Conservation (phyloP, 2,888 invertebrate species). For the Drosophila dives region DNA sequence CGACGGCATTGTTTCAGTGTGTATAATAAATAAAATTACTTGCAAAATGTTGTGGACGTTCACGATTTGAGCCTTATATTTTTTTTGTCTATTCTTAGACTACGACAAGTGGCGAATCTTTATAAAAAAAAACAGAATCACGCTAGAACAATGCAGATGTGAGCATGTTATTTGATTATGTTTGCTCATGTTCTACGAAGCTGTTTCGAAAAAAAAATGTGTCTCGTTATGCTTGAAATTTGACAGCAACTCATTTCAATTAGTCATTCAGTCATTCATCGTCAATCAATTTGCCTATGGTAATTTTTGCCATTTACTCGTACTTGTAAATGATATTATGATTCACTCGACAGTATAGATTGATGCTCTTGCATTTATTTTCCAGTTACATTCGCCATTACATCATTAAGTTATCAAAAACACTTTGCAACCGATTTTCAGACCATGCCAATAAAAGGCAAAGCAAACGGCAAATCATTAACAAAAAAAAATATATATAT, state of each 20-base stretch:
- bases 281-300: slow-evolving; percentile 49
- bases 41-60: slow-evolving; percentile 53
- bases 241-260: slow-evolving; percentile 54
- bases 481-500: neutral
- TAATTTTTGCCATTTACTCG: slow-evolving; percentile 36
- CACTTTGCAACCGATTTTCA: slow-evolving; percentile 1
- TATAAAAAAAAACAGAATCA: slow-evolving; percentile 11
- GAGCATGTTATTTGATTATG: slow-evolving; percentile 31
- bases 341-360: slow-evolving; percentile 33
- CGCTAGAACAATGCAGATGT: slow-evolving; percentile 38
- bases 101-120: slow-evolving; percentile 65
- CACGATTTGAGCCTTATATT: slow-evolving; percentile 57
- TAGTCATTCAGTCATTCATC: slow-evolving; percentile 43
- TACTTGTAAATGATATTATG: slow-evolving; percentile 31
- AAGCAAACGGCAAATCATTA: slow-evolving; percentile 32
- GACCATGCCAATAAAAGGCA: slow-evolving; percentile 13
- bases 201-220: slow-evolving; percentile 26
- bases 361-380: slow-evolving; percentile 14
- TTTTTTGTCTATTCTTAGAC: slow-evolving; percentile 58
- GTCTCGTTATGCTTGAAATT: slow-evolving; percentile 47
- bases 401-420: slow-evolving; percentile 29
- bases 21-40: slow-evolving; percentile 54
- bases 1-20: slow-evolving; percentile 65
- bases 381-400: slow-evolving; percentile 33
- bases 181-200: slow-evolving; percentile 33